A percentile compares a stretch with the other conserved stretches of the same genome.
Conservation (phyloP, 2,797 vertebrate species). For the Rachycentron canadum region DNA sequence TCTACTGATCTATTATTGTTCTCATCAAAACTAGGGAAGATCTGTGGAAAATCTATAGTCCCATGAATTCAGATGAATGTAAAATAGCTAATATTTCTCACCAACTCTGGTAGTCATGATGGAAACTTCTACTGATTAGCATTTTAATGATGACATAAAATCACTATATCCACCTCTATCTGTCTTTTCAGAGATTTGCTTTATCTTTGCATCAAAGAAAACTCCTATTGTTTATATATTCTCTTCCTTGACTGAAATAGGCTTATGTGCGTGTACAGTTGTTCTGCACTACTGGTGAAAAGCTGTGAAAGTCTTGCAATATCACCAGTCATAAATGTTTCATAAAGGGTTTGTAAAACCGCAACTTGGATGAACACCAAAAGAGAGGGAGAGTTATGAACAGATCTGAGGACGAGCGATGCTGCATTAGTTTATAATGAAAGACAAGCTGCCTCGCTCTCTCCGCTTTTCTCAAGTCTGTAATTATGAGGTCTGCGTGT, state of each 20-base stretch:
- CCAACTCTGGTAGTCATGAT: background rate
- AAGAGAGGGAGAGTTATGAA: slow-evolving; percentile 53
- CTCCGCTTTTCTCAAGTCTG: slow-evolving; percentile 57
- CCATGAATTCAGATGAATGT: background rate
- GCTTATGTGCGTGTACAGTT: background rate
- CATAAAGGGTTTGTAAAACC: slow-evolving; percentile 36
- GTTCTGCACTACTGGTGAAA: slow-evolving; percentile 10
- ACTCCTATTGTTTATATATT: background rate
- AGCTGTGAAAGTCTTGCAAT: slow-evolving; percentile 34
- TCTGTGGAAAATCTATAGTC: background rate
- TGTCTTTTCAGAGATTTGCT: background rate
- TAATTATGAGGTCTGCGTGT: slow-evolving; percentile 74
- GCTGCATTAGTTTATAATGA: slow-evolving; percentile 76
- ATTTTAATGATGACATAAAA: background rate
- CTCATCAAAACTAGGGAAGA: background rate
- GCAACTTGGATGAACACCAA: slow-evolving; percentile 45
- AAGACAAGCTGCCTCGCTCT: slow-evolving; percentile 65
- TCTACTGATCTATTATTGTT: background rate
- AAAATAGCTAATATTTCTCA: background rate
- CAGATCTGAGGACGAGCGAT: slow-evolving; percentile 53
- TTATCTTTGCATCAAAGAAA: background rate
- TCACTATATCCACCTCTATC: background rate
- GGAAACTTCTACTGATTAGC: background rate
- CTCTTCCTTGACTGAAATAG: background rate
- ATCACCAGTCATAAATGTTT: slow-evolving; percentile 37